A percentile compares a stretch with the other conserved stretches of the same genome.
Conservation (phyloP, 2,888 invertebrate species). For the Dendrolimus houi region DNA sequence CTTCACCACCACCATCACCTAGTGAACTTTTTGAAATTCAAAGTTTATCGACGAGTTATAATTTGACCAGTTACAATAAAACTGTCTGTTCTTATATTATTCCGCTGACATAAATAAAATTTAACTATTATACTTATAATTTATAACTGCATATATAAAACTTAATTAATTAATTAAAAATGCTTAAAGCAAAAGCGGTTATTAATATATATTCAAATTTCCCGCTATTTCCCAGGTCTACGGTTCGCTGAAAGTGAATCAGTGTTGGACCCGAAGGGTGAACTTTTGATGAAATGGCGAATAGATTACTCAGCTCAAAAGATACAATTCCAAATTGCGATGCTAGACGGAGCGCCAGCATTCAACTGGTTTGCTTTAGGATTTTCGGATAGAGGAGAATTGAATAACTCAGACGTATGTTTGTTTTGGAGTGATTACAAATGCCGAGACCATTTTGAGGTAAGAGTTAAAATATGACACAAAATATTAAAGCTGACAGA, state of each 20-base stretch:
- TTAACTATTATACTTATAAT: too few species aligned
- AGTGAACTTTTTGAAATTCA: too few species aligned
- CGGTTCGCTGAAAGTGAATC: slow-evolving; percentile 52
- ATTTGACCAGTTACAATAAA: neutral
- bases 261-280: slow-evolving; percentile 57
- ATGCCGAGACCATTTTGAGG: slow-evolving; percentile 70
- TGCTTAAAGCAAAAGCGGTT: too few species aligned
- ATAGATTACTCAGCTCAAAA: slow-evolving; percentile 46
- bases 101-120: too few species aligned
- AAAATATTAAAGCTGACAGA: neutral
- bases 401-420: slow-evolving; percentile 87
- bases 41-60: too few species aligned
- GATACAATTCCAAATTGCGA: slow-evolving; percentile 67
- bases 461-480: slow-evolving; percentile 13
- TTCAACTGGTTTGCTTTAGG: slow-evolving; percentile 89
- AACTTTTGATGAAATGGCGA: slow-evolving; percentile 54
- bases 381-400: slow-evolving; percentile 88
- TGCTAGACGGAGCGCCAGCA: slow-evolving; percentile 57
- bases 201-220: slow-evolving; percentile 1
- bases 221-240: slow-evolving; percentile 22
- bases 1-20: too few species aligned
- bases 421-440: slow-evolving; percentile 86
- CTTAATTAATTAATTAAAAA: too few species aligned
- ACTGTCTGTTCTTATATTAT: neutral
- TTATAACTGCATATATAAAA: too few species aligned